These are phyloP conservation scores for Caenorhabditis zanzibari DNA, from an alignment of 2,888 invertebrate genomes.

Conservation along the genomic window DNA sequence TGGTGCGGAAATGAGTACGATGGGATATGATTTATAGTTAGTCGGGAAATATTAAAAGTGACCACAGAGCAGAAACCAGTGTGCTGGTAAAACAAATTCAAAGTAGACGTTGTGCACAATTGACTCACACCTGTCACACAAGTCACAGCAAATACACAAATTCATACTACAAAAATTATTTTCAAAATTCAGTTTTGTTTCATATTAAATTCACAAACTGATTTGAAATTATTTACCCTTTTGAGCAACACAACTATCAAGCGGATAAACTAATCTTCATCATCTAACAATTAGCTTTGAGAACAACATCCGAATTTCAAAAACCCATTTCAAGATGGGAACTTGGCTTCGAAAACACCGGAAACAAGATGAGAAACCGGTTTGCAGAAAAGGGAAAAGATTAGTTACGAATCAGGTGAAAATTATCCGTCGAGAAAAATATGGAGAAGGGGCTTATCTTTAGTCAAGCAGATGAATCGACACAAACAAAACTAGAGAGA, in stretches of 20 bases:
- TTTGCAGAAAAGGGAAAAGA: conserved; percentile 23
- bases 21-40: not conserved
- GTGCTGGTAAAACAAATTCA: too few species aligned
- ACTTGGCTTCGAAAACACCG: conserved; percentile 26
- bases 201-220: too few species aligned
- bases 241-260: not conserved
- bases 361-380: conserved; percentile 45
- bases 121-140: too few species aligned
- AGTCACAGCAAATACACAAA: too few species aligned
- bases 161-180: too few species aligned
- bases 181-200: too few species aligned
- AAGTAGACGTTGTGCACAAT: too few species aligned
- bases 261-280: not conserved
- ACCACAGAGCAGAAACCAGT: too few species aligned
- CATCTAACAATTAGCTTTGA: not conserved
- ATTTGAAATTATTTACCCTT: too few species aligned
- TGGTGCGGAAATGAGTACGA: not conserved
- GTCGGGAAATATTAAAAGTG: too few species aligned
- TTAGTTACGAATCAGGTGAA: conserved; percentile 29
- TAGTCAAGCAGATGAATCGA: conserved; percentile 22
- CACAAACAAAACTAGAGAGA: conserved; percentile 12
- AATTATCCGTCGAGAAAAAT: not conserved
- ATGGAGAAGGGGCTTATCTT: conserved; percentile 8
- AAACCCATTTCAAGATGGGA: not conserved
- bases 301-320: not conserved